A percentile compares a stretch with the other conserved stretches of the same genome.
Conservation (phyloP, 2,888 invertebrate species). For the Penaeus monodon region DNA sequence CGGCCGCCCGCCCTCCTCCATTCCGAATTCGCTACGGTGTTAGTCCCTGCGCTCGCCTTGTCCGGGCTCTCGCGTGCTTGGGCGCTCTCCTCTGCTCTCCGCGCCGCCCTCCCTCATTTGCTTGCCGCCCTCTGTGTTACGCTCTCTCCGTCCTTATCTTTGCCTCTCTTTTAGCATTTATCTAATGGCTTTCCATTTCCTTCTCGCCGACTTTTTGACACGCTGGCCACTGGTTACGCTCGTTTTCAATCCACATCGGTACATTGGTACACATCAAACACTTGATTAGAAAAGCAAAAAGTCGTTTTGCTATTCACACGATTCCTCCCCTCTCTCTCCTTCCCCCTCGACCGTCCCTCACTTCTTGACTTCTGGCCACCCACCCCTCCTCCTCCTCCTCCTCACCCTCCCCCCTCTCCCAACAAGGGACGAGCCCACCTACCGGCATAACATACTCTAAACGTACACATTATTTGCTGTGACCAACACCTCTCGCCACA, state of each 20-base stretch:
- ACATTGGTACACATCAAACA: too few species aligned
- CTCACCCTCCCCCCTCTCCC: background rate
- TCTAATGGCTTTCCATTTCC: background rate
- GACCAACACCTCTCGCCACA: conserved; percentile 20
- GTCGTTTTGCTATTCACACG: background rate
- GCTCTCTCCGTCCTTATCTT: conserved; percentile 20
- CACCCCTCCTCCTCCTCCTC: background rate
- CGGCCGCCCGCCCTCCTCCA: conserved; percentile 17
- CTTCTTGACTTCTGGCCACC: background rate
- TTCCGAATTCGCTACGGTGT: conserved; percentile 43
- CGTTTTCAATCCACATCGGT: background rate
- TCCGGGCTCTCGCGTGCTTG: too few species aligned
- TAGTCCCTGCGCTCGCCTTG: background rate
- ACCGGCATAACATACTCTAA: conserved; percentile 35
- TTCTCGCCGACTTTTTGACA: background rate
- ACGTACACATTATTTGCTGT: conserved; percentile 46
- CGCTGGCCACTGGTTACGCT: background rate
- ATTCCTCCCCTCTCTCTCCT: background rate
- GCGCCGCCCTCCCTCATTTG: background rate
- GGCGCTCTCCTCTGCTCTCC: background rate
- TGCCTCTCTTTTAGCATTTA: background rate
- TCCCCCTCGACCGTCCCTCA: background rate
- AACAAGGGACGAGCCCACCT: conserved; percentile 26
- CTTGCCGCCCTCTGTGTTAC: conserved; percentile 6
- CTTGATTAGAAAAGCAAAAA: too few species aligned